Evolutionary conservation across 2,797 vertebrate genomes (phyloP), one percentile per base, ranked within the genome.

Genomic region (Ammospiza maritima): DNA sequence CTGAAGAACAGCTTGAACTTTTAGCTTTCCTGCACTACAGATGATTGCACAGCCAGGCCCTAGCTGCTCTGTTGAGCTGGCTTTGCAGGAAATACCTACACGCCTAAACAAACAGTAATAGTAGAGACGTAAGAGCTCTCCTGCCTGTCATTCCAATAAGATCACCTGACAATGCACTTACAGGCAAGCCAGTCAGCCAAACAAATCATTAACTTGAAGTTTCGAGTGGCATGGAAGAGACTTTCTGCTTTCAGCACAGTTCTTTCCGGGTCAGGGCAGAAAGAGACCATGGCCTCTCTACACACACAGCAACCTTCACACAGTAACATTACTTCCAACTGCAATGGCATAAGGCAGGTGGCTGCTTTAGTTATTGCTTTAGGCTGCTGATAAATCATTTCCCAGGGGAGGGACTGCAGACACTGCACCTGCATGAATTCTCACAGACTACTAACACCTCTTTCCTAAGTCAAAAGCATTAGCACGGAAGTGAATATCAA

Each of bases 1-100:
- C 50, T 67, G 62, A 38, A 90, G 73, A 95, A 90, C 65, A 61
- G 50, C 87, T 91, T 95, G 90, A 89, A 76, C 86, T 95, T 86
- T 73, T 57, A 70, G n/a, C 44, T 71, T 87, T 92, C 65, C 51
- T 82, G 45, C 21, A 40, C 64, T 75, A 64, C 50, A 89, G 62
- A 75, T 71, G 36, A 67, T 69, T 66, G 15, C 17, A 11, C 13
- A 3, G 76, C 60, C 44, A 82, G 81, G 47, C 47, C 82, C 40
- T 70, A 51, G 44, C 32, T 58, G 72, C 30, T 88, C 44, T 82
- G 38, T 65, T 48, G 56, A 93, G 48, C 69, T 56, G 84, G 50
- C 73, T 87, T 90, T 29, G 45, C 65, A 93, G 78, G 76, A 81
- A 95, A 72, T 76, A 83, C 60, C 79, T 73, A 66, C 40, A 62